phyloP scores from a whole-genome alignment of 2,888 invertebrate genomes.

The Sceliomorpha sp. region DNA sequence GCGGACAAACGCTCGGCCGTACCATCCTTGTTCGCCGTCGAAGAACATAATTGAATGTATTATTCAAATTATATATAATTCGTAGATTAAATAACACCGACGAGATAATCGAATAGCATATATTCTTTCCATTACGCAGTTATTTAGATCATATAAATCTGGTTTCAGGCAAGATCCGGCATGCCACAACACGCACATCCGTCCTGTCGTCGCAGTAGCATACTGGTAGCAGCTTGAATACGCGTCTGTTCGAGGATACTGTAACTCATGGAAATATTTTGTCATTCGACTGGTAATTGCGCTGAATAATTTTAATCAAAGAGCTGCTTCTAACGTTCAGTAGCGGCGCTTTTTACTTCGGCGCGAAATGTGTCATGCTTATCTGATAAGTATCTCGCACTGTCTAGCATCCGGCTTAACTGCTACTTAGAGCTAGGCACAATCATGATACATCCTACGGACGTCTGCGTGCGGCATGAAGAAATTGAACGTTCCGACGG shows the following conservation, averaged over 20 bases:
- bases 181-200: too few relatives aligned
- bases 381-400: constrained; percentile 50
- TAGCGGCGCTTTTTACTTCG: constrained; percentile 14
- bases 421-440: constrained; percentile 47
- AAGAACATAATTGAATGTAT: too few relatives aligned
- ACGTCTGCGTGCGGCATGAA: constrained; percentile 40
- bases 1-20: too few relatives aligned
- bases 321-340: constrained; percentile 17
- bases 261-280: constrained; percentile 36
- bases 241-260: background rate
- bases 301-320: constrained; percentile 31
- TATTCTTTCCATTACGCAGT: too few relatives aligned
- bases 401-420: constrained; percentile 53
- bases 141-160: too few relatives aligned
- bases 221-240: too few relatives aligned
- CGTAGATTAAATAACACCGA: too few relatives aligned
- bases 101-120: too few relatives aligned
- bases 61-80: too few relatives aligned
- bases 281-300: constrained; percentile 32
- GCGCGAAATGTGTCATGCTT: constrained; percentile 46
- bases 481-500: constrained; percentile 47
- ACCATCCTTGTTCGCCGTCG: too few relatives aligned
- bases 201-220: too few relatives aligned
- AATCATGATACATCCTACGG: constrained; percentile 47
- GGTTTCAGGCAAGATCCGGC: too few relatives aligned